Evolutionary conservation across 2,888 invertebrate genomes (phyloP).

Genomic region (Steinernema scapterisci): DNA sequence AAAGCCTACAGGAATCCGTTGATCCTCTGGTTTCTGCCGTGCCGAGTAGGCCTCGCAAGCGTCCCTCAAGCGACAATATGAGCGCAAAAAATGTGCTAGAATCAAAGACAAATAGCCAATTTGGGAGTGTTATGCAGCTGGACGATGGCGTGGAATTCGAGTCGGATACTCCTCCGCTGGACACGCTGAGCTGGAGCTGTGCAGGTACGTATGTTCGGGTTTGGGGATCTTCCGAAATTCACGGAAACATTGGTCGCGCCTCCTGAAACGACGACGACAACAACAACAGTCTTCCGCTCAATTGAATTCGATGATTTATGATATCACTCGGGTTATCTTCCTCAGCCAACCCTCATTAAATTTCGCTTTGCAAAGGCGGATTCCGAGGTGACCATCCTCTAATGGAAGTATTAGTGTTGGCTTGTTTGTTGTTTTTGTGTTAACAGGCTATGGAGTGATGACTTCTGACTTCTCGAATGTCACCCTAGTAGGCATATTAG

Average conservation of each 20-base stretch:
- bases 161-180: conserved; percentile 65
- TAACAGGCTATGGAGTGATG: conserved; percentile 1
- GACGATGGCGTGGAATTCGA: conserved; percentile 58
- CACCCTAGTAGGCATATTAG: not conserved
- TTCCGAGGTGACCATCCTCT: conserved; percentile 4
- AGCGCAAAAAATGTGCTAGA: conserved; percentile 37
- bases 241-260: not conserved
- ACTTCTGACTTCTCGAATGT: conserved; percentile 20
- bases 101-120: conserved; percentile 48
- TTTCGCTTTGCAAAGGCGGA: conserved; percentile 12
- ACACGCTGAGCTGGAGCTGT: conserved; percentile 66
- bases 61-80: conserved; percentile 30
- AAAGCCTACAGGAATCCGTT: conserved; percentile 57
- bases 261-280: not conserved
- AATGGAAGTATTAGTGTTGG: conserved; percentile 26
- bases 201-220: conserved; percentile 50
- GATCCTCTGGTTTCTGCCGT: conserved; percentile 40
- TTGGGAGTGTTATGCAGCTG: conserved; percentile 51
- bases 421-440: conserved; percentile 26
- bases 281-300: not conserved
- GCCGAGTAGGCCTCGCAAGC: conserved; percentile 1
- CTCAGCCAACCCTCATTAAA: conserved; percentile 12
- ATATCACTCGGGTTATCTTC: conserved; percentile 18
- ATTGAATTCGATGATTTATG: conserved; percentile 26
- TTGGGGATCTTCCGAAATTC: too few species aligned